phyloP scores from a whole-genome alignment of 2,888 invertebrate genomes.

The Gerosis bhagava region DNA sequence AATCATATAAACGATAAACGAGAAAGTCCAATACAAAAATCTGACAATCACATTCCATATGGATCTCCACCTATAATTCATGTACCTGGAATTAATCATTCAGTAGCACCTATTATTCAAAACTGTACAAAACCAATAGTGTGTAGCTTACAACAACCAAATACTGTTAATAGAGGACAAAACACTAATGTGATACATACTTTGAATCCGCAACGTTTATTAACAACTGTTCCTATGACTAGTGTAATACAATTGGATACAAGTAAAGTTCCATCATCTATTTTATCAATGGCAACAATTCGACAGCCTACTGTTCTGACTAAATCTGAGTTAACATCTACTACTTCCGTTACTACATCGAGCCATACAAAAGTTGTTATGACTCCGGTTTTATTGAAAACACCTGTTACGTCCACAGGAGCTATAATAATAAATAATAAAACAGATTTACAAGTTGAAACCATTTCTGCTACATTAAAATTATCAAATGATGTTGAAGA shows the following conservation, averaged over 20 bases:
- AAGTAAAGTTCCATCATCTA: conserved; percentile 58
- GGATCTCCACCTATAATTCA: conserved; percentile 61
- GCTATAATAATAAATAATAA: conserved; percentile 47
- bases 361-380: conserved; percentile 59
- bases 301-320: conserved; percentile 60
- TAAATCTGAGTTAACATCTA: conserved; percentile 54
- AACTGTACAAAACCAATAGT: conserved; percentile 56
- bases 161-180: conserved; percentile 52
- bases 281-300: conserved; percentile 63
- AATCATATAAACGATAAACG: conserved; percentile 59
- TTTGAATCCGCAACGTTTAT: conserved; percentile 58
- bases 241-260: conserved; percentile 63
- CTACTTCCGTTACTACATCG: conserved; percentile 51
- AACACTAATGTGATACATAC: conserved; percentile 66
- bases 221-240: conserved; percentile 55
- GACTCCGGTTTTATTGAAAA: conserved; percentile 65
- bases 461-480: conserved; percentile 27
- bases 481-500: conserved; percentile 26
- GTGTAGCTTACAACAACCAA: conserved; percentile 56
- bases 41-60: conserved; percentile 55
- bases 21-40: conserved; percentile 54
- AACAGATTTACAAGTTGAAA: conserved; percentile 47
- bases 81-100: conserved; percentile 56
- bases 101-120: conserved; percentile 59
- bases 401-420: conserved; percentile 43